Conservation (phyloP, 2,113 vertebrate genomes). For the Apaloderma vittatum region DNA sequence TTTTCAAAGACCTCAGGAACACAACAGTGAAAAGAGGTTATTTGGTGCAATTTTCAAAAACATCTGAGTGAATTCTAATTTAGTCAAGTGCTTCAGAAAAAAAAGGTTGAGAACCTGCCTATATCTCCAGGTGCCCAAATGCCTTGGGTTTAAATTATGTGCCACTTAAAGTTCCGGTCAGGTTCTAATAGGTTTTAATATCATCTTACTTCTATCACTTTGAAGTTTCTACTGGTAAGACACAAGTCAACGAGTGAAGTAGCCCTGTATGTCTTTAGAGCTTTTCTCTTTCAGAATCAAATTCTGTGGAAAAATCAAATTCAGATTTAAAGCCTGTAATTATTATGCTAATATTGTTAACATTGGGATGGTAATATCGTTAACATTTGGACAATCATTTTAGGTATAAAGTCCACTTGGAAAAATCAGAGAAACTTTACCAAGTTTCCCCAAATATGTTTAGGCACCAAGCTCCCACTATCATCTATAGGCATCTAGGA, state of each 20-base stretch:
- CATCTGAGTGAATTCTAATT: neutral
- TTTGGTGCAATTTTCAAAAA: neutral
- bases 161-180: neutral
- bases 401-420: neutral
- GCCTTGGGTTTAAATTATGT: neutral
- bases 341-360: fast-evolving
- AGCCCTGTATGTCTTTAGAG: neutral
- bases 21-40: neutral
- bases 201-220: neutral
- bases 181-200: neutral
- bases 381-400: neutral
- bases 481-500: neutral
- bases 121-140: neutral
- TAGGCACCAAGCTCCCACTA: neutral
- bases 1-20: neutral
- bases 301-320: neutral
- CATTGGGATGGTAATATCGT: fast-evolving
- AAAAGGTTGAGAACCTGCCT: neutral
- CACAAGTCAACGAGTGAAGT: neutral
- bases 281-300: neutral
- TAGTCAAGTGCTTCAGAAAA: neutral
- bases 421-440: neutral
- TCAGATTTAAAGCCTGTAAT: neutral
- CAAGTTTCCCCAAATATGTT: neutral
- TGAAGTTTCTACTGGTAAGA: neutral